A percentile compares a stretch with the other conserved stretches of the same genome.
phyloP scores from a whole-genome alignment of 2,888 invertebrate species.

The Drosophila colorata region DNA sequence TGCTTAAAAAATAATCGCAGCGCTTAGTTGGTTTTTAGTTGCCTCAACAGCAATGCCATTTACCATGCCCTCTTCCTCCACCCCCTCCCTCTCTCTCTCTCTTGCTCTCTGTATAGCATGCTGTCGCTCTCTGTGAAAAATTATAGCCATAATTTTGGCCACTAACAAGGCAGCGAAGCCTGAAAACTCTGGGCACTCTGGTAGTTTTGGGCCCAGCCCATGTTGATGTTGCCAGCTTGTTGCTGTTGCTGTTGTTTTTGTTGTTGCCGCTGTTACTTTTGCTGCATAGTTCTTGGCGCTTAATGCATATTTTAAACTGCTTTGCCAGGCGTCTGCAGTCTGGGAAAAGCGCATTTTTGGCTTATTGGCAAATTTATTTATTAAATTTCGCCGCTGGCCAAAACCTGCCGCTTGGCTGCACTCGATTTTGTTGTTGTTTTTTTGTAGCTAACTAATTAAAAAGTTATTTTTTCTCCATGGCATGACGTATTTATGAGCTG shows the following conservation, averaged over 20 bases:
- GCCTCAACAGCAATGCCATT: slow-evolving; percentile 3
- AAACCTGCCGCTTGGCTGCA: slow-evolving; percentile 43
- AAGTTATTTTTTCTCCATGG: slow-evolving; percentile 50
- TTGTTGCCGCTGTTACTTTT: slow-evolving; percentile 19
- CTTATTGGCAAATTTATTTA: slow-evolving; percentile 77
- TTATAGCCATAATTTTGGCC: slow-evolving; percentile 73
- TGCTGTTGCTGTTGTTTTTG: slow-evolving; percentile 31
- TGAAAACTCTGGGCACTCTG: slow-evolving; percentile 34
- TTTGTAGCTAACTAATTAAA: slow-evolving; percentile 72
- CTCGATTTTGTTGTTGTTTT: slow-evolving; percentile 48
- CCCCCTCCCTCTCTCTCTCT: not conserved
- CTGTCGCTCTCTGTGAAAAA: slow-evolving; percentile 62
- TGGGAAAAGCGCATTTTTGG: slow-evolving; percentile 63
- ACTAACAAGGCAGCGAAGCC: slow-evolving; percentile 57
- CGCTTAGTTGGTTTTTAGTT: slow-evolving; percentile 23
- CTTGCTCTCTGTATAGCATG: slow-evolving; percentile 1
- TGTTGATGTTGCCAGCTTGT: slow-evolving; percentile 50
- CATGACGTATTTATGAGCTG: slow-evolving; percentile 50
- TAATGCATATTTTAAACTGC: slow-evolving; percentile 72
- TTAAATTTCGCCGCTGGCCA: slow-evolving; percentile 62
- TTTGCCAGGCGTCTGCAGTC: slow-evolving; percentile 50
- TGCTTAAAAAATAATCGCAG: slow-evolving; percentile 35
- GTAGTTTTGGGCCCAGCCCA: slow-evolving; percentile 2
- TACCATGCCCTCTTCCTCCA: not conserved
- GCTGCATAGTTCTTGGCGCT: slow-evolving; percentile 59